Conservation (phyloP, 2,113 vertebrate genomes). For the Paradisaea rubra region DNA sequence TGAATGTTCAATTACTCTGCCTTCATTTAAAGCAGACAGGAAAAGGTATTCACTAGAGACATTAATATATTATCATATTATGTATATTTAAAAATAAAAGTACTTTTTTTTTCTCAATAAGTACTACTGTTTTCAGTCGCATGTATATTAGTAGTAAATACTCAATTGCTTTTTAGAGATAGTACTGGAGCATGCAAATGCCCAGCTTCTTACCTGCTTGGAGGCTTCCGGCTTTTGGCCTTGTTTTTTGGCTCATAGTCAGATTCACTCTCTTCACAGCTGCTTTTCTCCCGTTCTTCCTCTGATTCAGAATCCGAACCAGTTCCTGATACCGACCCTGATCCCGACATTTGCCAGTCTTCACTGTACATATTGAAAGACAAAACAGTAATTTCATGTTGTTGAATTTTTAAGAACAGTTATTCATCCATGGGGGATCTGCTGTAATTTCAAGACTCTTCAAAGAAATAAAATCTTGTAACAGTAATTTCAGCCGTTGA, state of each 20-base stretch:
- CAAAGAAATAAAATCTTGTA: not conserved
- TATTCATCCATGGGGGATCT: not conserved
- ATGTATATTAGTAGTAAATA: not conserved
- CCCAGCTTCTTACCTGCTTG: slow-evolving; percentile 78
- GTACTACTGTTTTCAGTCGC: not conserved
- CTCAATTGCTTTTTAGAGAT: not conserved
- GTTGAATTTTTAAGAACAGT: not conserved
- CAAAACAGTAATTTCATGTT: not conserved
- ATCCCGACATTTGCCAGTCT: slow-evolving; percentile 87
- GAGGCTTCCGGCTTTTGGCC: slow-evolving; percentile 91
- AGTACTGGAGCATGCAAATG: not conserved
- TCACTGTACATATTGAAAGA: slow-evolving; percentile 68
- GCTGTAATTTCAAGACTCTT: not conserved
- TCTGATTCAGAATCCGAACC: slow-evolving; percentile 83
- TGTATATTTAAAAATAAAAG: not conserved
- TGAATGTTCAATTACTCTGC: not conserved
- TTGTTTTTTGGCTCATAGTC: slow-evolving; percentile 97
- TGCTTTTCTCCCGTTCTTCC: slow-evolving; percentile 77
- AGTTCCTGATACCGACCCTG: slow-evolving; percentile 77
- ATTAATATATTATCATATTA: not conserved
- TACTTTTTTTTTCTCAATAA: not conserved
- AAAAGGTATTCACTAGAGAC: not conserved
- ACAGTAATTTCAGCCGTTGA: not conserved
- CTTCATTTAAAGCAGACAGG: not conserved
- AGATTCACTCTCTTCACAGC: slow-evolving; percentile 90